Conservation (phyloP, 2,888 invertebrate genomes). For the Cynaeus angustus region DNA sequence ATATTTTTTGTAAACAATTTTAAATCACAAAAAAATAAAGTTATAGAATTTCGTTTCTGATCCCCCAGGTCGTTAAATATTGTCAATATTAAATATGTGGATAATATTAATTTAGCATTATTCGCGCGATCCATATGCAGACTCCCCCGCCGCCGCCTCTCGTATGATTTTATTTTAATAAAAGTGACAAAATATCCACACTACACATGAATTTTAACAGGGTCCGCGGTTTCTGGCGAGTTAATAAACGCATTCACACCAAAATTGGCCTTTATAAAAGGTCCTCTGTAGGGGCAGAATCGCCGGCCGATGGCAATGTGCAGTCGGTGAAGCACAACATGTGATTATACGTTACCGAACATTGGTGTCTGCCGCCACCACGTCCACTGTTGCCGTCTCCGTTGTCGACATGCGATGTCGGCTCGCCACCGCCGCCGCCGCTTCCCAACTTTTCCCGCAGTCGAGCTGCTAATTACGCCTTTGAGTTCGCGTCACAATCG, state of each 20-base stretch:
- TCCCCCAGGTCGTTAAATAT: no score
- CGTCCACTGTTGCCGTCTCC: conserved; percentile 51
- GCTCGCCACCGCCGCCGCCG: conserved; percentile 26
- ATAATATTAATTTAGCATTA: background rate
- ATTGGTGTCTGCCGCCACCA: conserved; percentile 26
- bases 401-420: conserved; percentile 13
- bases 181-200: conserved; percentile 55
- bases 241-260: conserved; percentile 60
- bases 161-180: conserved; percentile 46
- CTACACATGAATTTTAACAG: conserved; percentile 63
- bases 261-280: conserved; percentile 58
- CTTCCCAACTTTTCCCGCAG: conserved; percentile 58
- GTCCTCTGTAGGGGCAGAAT: conserved; percentile 55
- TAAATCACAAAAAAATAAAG: background rate
- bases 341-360: conserved; percentile 65
- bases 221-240: conserved; percentile 60
- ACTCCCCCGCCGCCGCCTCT: background rate
- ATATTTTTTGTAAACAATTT: background rate
- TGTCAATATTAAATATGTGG: no score
- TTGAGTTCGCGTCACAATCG: conserved; percentile 72
- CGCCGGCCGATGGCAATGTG: conserved; percentile 61
- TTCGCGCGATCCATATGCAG: background rate
- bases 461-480: conserved; percentile 70
- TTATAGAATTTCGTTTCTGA: no score
- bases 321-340: conserved; percentile 67